phyloP scores from a whole-genome alignment of 2,888 invertebrate genomes.

The Sphaerolaimus hirsutus region DNA sequence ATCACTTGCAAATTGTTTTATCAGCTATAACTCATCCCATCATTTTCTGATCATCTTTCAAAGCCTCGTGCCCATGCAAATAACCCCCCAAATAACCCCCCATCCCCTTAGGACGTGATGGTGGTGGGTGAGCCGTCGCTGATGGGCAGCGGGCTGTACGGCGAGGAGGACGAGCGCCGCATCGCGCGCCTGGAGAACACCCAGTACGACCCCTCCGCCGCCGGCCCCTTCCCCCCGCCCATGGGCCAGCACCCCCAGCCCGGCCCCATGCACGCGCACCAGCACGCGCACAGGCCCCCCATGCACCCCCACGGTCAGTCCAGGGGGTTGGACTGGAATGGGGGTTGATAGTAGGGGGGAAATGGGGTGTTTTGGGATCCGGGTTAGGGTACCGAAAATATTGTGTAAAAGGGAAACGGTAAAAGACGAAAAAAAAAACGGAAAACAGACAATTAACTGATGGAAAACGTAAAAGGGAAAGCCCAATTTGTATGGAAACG shows the following conservation, averaged over 20 bases:
- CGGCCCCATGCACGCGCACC: no score
- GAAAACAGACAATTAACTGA: no score
- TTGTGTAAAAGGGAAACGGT: no score
- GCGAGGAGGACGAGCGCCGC: slow-evolving; percentile 90
- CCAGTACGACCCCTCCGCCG: slow-evolving; percentile 48
- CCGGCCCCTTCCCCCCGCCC: neutral
- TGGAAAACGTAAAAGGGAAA: no score
- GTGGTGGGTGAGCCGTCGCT: slow-evolving; percentile 96
- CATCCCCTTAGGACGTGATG: slow-evolving; percentile 64
- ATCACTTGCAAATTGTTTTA: neutral
- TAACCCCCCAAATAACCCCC: neutral
- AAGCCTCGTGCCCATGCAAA: neutral
- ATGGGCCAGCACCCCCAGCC: neutral
- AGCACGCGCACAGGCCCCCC: no score
- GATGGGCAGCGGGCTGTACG: slow-evolving; percentile 99
- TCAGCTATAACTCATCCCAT: neutral
- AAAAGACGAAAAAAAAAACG: no score
- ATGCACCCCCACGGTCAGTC: no score
- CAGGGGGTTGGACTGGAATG: no score
- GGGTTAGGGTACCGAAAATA: no score
- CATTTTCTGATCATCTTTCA: neutral
- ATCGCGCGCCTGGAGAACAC: slow-evolving; percentile 94
- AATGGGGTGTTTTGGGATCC: no score
- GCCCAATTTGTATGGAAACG: no score
- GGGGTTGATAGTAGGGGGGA: no score